phyloP scores from a whole-genome alignment of 2,888 invertebrate species.

The Eulithis prunata region DNA sequence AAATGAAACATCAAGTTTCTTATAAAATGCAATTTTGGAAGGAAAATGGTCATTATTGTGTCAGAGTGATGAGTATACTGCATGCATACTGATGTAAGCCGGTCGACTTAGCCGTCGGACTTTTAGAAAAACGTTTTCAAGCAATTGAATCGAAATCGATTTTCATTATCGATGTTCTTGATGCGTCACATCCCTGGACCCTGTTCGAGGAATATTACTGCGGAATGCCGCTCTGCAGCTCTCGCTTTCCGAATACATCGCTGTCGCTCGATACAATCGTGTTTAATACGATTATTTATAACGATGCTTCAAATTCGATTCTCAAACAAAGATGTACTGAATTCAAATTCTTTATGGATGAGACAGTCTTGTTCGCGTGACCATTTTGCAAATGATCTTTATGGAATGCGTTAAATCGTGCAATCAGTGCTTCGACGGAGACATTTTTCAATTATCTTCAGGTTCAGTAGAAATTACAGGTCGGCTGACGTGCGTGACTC shows the following conservation, averaged over 20 bases:
- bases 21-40: constrained; percentile 30
- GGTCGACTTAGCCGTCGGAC: constrained; percentile 12
- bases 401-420: constrained; percentile 44
- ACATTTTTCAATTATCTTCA: constrained; percentile 58
- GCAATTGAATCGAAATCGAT: constrained; percentile 38
- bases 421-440: constrained; percentile 41
- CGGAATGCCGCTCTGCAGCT: constrained; percentile 77
- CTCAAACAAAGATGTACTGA: constrained; percentile 37
- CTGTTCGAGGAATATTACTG: constrained; percentile 73
- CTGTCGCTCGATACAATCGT: constrained; percentile 38
- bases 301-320: constrained; percentile 44
- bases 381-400: constrained; percentile 19
- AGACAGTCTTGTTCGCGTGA: constrained; percentile 26
- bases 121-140: constrained; percentile 17
- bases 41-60: constrained; percentile 41
- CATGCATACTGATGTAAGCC: constrained; percentile 22
- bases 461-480: constrained; percentile 62
- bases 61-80: constrained; percentile 31
- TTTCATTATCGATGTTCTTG: constrained; percentile 60
- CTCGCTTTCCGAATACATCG: constrained; percentile 66
- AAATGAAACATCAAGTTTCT: constrained; percentile 32
- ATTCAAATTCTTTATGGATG: constrained; percentile 23
- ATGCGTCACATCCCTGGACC: constrained; percentile 48
- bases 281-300: constrained; percentile 49
- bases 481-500: constrained; percentile 34